These are phyloP conservation scores for Nematolebias whitei DNA, from an alignment of 2,113 vertebrate genomes.

Conservation along the genomic window DNA sequence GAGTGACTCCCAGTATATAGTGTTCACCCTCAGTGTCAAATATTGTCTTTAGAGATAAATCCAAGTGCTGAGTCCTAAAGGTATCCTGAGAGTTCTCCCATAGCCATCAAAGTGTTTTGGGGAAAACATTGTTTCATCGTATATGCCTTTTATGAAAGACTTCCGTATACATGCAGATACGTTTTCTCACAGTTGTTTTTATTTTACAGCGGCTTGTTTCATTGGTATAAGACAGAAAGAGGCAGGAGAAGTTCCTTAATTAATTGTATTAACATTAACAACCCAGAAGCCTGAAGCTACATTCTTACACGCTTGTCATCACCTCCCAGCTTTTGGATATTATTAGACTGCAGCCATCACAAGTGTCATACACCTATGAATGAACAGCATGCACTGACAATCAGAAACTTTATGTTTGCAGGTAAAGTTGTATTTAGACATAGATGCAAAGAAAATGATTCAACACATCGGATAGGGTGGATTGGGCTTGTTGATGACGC, in stretches of 20 bases:
- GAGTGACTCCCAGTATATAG: too few relatives aligned
- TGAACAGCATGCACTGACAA: constrained; percentile 6
- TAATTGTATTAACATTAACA: constrained; percentile 39
- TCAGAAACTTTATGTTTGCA: constrained; percentile 31
- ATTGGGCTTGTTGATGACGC: constrained; percentile 21
- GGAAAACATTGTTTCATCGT: not conserved
- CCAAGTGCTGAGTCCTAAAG: not conserved
- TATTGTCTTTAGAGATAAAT: not conserved
- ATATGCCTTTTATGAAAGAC: too few relatives aligned
- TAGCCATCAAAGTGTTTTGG: not conserved
- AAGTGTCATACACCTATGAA: constrained; percentile 3
- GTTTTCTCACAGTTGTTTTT: not conserved
- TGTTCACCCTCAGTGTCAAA: too few relatives aligned
- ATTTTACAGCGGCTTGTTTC: not conserved
- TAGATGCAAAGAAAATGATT: constrained; percentile 25
- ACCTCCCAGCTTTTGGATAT: constrained; percentile 9
- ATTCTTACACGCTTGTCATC: constrained; percentile 16
- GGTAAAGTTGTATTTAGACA: constrained; percentile 3
- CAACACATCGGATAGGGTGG: constrained; percentile 15
- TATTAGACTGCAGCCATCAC: constrained; percentile 24
- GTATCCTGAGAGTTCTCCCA: not conserved
- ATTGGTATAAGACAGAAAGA: constrained; percentile 2
- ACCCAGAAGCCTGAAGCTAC: constrained; percentile 18
- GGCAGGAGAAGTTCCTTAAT: constrained; percentile 37
- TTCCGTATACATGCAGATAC: not conserved